Evolutionary conservation across 1,140 invertebrate genomes (phyloP), one percentile per base, ranked within the genome.

Genomic region (Drosophila ficusphila): DNA sequence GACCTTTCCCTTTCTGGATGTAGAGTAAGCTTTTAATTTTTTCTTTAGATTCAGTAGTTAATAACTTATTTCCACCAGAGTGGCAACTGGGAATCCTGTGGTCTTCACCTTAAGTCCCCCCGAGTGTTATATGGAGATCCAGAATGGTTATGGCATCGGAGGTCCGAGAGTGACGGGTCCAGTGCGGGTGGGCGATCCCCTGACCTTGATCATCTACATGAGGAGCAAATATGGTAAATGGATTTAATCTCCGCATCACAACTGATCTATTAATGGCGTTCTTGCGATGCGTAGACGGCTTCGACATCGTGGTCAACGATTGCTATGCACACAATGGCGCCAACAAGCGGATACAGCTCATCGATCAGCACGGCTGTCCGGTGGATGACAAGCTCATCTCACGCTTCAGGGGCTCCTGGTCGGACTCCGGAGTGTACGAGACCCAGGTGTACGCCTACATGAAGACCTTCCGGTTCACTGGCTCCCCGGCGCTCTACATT

Each of bases 221-320:
- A 94, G 97, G 76, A 97, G 96, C 91, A 96, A 97, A 94, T 97
- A 97, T 92, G 96, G 96, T 97, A 92, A 92, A 72, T 41, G 12
- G 1, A 11, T 23, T 18, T 4, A n/a, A 2, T 39, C 1, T 4
- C 0, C 6, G 8, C 0, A 3, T 16, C 11, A 16, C 3, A n/a
- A 18, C 38, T 47, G 41, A 54, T 29, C 11, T 44, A 60, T 54
- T 48, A 68, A 42, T 39, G 78, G 44, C 47, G 52, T 47, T 65
- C 51, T 58, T 78, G 77, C 83, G 8, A 27, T 75, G 92, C 93
- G 58, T 92, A 98, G 96, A 98, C 92, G 97, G 97, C 56, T 98
- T 98, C 88, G 97, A 98, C 90, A 97, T 98, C 67, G 96, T 98
- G n/a, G 97, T 98, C 4, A 98, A 98, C 90, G 97, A 98, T 90